Base-by-base conservation (phyloP, 2,888 invertebrate species). In the Therioaphis trifolii region DNA sequence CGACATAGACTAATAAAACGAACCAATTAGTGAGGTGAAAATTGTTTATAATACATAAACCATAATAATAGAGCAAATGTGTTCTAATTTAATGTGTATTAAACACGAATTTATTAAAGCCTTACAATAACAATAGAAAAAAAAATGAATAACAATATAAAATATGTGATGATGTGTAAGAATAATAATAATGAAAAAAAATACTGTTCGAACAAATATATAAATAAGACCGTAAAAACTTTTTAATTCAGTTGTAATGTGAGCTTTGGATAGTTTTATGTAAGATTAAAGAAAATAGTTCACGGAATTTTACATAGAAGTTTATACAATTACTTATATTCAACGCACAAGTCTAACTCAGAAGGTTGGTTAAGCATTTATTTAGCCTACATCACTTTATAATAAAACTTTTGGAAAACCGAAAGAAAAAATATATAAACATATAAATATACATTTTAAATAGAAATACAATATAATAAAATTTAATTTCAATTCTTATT, bases 71-170 rank as follows among this genome's bases (percentile, higher is more conserved):
- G n/a, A 77, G n/a, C 24, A 24, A 55, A 55, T 78, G 68, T 68
- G 68, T 78, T 68, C 40, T 11, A 24, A 68, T 18, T 52, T 68
- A 68, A 78, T 78, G 52, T 78, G 55, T 12, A 4, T 35, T 27
- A 15, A 29, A 11, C 78, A 78, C 68, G 78, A 52, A 78, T 7
- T 40, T 21, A 18, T 68, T n/a, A 27, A 46, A 35, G 18, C 52
- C 52, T 78, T 68, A 52, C 29, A 27, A 78, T 35, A 29, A 63
- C 35, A 35, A 68, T 18, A 12, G 52, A 21, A 1, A 55, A 27
- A 35, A 52, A 52, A 78, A 24, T 46, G 1, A 46, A 46, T 46
- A 46, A 27, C n/a, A 63, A 29, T 76, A 63, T n/a, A 18, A n/a
- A 63, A 63, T 18, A 29, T 79, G 68, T 79, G 24, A 35, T 63